Base-by-base conservation (phyloP, 2,113 vertebrate species). In the Narcine bancroftii region DNA sequence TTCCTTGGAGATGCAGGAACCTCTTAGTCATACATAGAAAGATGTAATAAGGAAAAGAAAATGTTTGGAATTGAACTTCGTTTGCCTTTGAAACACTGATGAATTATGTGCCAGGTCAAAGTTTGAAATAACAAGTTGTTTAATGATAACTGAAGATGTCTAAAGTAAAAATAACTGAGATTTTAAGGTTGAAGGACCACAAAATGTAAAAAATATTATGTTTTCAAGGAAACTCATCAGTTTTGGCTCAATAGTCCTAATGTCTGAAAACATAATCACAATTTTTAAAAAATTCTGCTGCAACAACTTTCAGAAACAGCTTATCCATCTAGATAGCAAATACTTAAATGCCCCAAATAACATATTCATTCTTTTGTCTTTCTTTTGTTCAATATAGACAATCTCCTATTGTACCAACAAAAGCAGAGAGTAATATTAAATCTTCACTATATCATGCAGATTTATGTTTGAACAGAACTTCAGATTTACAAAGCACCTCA, bases 401-500 rank as follows among this genome's bases (percentile, higher is more conserved):
- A 65, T 11, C 36, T 19, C 9, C 53, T 45, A 83, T 65, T 42
- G 24, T 45, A 63, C 6, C 33, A 29, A 65, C 60, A 29, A 81
- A 83, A 24, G 60, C 53, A 33, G 85, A 89, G 60, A 65, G 42
- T 89, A 65, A 89, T 45, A 21, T 65, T 89, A 56, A 65, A 65
- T 33, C 92, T 65, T 60, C 79, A 39, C 60, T 1, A 42, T 42
- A 63, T 83, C 21, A 56, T 81, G 29, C 92, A 45, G 24, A 47
- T 66, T 83, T 47, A 36, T 69, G 63, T 29, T 33, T 29, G n/a
- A 92, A 81, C 29, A 9, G 29, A 4, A 56, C 76, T 15, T 47
- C 50, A 92, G 45, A 24, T 33, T 47, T 83, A 69, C 92, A 39
- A 11, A 81, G 60, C 75, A 92, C 39, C 65, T 92, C 92, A 92